Conservation (phyloP, 2,797 vertebrate species). For the Aphelocoma californica region DNA sequence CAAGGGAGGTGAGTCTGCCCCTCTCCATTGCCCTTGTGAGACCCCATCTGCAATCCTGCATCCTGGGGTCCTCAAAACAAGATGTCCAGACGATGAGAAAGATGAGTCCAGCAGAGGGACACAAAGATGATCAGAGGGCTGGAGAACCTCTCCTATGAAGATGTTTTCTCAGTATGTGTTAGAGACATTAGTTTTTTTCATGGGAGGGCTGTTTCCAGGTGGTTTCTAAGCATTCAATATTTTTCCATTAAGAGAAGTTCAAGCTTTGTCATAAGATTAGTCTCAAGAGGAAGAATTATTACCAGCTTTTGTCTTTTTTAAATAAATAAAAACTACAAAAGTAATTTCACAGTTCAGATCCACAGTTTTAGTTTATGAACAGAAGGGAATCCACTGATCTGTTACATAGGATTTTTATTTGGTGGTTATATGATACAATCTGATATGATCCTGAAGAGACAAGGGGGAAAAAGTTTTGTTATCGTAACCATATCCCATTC, state of each 20-base stretch:
- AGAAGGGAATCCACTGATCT: neutral
- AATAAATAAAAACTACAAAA: neutral
- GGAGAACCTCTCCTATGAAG: neutral
- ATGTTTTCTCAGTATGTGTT: neutral
- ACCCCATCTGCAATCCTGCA: neutral
- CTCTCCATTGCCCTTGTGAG: neutral
- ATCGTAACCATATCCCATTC: neutral
- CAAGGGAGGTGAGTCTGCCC: neutral
- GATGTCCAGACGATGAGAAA: rapidly evolving
- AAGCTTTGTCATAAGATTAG: neutral
- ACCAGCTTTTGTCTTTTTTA: neutral
- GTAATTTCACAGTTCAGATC: neutral
- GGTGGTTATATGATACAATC: neutral
- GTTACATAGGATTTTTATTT: neutral
- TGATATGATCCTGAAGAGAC: neutral
- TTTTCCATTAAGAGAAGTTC: neutral
- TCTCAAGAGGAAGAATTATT: neutral
- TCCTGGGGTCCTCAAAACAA: neutral
- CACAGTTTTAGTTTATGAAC: neutral
- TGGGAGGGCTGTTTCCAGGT: neutral
- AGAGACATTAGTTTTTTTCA: neutral
- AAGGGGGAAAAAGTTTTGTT: neutral
- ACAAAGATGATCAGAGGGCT: neutral
- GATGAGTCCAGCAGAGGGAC: neutral
- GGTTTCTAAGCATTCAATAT: neutral